Percentiles rank a stretch among this genome's conserved stretches.
Conservation (phyloP, 2,888 invertebrate species). For the Acanthosepion esculentum region DNA sequence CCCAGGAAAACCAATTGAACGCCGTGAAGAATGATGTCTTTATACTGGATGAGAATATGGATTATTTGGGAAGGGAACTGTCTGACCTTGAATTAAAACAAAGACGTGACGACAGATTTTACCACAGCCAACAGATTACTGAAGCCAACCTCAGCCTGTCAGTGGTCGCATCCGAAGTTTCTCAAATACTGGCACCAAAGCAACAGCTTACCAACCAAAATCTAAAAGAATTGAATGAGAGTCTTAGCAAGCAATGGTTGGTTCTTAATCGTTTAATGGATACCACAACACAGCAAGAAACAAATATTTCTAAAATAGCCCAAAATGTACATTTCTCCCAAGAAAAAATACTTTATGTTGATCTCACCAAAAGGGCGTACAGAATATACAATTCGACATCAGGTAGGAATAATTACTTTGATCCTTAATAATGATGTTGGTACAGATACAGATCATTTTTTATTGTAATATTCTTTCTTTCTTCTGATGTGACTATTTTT, state of each 20-base stretch:
- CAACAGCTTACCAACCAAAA: not conserved
- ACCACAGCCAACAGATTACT: not conserved
- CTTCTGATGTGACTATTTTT: too few relatives aligned
- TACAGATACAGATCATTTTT: too few relatives aligned
- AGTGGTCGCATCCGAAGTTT: not conserved
- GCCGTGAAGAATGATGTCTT: not conserved
- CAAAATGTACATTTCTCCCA: not conserved
- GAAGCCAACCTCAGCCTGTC: not conserved
- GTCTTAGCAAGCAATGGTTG: not conserved
- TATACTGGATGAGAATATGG: not conserved
- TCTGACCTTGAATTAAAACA: not conserved
- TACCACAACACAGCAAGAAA: not conserved
- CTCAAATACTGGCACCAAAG: not conserved
- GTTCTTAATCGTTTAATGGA: not conserved
- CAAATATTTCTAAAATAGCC: not conserved
- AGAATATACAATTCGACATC: not conserved
- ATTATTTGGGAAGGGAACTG: not conserved
- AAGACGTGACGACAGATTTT: not conserved
- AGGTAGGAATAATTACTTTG: not conserved
- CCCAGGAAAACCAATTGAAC: not conserved
- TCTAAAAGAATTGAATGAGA: not conserved
- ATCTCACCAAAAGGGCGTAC: not conserved
- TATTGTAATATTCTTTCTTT: too few relatives aligned
- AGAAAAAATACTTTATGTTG: constrained; percentile 8
- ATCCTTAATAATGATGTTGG: too few relatives aligned